Conservation (phyloP, 1,140 invertebrate genomes). For the Ceratoteleas bidentatus region DNA sequence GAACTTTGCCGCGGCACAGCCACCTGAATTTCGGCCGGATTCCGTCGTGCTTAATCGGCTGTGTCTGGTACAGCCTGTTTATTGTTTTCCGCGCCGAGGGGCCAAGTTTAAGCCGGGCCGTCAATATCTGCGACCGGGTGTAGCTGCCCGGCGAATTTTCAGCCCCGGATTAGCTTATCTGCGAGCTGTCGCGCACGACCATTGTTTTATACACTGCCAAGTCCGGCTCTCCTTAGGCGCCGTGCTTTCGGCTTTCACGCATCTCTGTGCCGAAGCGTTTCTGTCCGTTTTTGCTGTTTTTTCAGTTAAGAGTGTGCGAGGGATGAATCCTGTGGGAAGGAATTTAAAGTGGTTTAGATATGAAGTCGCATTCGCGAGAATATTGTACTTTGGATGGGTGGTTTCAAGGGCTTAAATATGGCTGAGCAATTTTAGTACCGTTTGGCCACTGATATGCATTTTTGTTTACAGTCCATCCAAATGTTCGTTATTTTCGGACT, state of each 20-base stretch:
- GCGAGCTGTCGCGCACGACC: conserved; percentile 74
- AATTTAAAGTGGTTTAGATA: no score
- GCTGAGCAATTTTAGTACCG: no score
- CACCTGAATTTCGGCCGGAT: conserved; percentile 15
- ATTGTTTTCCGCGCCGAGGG: conserved; percentile 73
- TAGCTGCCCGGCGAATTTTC: conserved; percentile 72
- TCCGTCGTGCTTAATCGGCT: conserved; percentile 67
- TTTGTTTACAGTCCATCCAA: no score
- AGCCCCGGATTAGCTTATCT: conserved; percentile 80
- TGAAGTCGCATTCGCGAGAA: no score
- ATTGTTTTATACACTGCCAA: conserved; percentile 68
- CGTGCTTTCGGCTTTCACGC: conserved; percentile 68
- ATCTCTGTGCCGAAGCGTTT: conserved; percentile 8
- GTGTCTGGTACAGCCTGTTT: conserved; percentile 70
- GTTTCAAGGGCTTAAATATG: no score
- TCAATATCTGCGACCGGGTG: conserved; percentile 49
- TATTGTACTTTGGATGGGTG: no score
- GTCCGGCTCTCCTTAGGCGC: conserved; percentile 68
- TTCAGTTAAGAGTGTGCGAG: no score
- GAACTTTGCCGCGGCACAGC: conserved; percentile 36
- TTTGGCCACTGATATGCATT: no score
- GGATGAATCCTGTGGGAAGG: no score
- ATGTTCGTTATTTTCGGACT: no score
- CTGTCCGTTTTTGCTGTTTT: no score
- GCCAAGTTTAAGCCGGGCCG: conserved; percentile 72